Percentiles rank a stretch among this genome's conserved stretches.
phyloP scores from a whole-genome alignment of 2,888 invertebrate species.

The Magallana nippona region DNA sequence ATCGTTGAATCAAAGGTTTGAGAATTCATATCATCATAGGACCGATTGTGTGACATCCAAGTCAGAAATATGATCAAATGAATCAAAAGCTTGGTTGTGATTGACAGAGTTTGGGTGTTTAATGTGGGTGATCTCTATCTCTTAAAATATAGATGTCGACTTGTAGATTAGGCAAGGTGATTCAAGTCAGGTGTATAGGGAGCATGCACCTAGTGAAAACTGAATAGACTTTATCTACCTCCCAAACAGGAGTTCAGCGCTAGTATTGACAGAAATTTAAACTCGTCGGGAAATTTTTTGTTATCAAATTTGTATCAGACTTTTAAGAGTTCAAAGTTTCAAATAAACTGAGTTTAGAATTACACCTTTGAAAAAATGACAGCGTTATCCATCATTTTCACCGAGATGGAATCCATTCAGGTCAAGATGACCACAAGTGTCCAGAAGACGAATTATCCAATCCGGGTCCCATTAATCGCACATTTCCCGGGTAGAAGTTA shows the following conservation, averaged over 20 bases:
- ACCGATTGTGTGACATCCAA: neutral
- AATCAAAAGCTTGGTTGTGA: neutral
- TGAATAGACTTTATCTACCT: neutral
- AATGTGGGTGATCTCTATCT: slow-evolving; percentile 30
- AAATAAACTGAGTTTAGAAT: neutral
- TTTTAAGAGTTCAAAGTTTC: neutral
- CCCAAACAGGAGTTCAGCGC: neutral
- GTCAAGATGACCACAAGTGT: slow-evolving; percentile 33
- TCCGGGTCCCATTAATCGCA: slow-evolving; percentile 15
- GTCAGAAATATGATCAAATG: neutral
- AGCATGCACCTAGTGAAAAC: slow-evolving; percentile 1
- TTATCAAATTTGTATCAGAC: neutral
- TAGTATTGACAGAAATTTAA: neutral
- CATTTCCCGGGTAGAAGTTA: slow-evolving; percentile 33
- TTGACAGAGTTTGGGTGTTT: slow-evolving; percentile 25
- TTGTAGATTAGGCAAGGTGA: slow-evolving; percentile 7
- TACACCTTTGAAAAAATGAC: slow-evolving; percentile 15
- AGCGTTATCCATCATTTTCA: neutral
- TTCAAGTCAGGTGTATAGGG: slow-evolving; percentile 16
- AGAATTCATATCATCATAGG: neutral
- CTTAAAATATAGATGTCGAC: slow-evolving; percentile 21
- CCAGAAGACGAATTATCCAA: slow-evolving; percentile 25
- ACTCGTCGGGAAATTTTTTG: neutral
- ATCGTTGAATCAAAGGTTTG: neutral
- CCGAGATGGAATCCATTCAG: neutral